A percentile compares a stretch with the other conserved stretches of the same genome.
phyloP scores from a whole-genome alignment of 2,888 invertebrate genomes.

The Acleris laterana region DNA sequence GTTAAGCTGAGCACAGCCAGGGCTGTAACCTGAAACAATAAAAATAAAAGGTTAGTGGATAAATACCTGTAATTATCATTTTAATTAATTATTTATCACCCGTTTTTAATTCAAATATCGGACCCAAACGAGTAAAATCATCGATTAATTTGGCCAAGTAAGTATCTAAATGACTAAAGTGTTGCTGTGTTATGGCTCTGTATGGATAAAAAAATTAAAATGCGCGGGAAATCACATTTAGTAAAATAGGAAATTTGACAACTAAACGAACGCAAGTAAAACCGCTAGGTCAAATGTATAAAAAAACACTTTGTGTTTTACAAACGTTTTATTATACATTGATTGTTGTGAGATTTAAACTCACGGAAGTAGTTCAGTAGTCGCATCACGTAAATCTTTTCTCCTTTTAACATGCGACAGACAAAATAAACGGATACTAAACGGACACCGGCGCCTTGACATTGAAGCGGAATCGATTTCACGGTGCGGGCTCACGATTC shows the following conservation, averaged over 20 bases:
- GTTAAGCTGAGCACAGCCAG: slow-evolving; percentile 81
- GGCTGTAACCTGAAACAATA: slow-evolving; percentile 83
- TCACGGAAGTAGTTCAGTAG: background rate
- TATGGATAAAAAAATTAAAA: no score
- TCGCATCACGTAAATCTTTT: slow-evolving; percentile 32
- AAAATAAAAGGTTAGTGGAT: slow-evolving; percentile 37
- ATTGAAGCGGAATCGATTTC: slow-evolving; percentile 33
- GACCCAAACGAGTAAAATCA: no score
- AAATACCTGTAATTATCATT: slow-evolving; percentile 28
- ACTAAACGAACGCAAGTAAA: no score
- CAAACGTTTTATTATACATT: background rate
- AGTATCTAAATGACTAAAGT: no score
- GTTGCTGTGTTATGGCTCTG: no score
- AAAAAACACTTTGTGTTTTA: background rate
- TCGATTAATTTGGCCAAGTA: no score
- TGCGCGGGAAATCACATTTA: no score
- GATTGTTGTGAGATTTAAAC: background rate
- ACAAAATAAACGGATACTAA: slow-evolving; percentile 22
- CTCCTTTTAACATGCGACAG: slow-evolving; percentile 26
- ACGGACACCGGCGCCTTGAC: slow-evolving; percentile 23
- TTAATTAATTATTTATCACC: slow-evolving; percentile 6
- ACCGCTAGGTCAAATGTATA: no score
- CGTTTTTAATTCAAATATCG: no score
- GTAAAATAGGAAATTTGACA: no score
- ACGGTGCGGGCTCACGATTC: slow-evolving; percentile 25